Conservation (phyloP, 2,113 vertebrate genomes). For the Casuarius casuarius region DNA sequence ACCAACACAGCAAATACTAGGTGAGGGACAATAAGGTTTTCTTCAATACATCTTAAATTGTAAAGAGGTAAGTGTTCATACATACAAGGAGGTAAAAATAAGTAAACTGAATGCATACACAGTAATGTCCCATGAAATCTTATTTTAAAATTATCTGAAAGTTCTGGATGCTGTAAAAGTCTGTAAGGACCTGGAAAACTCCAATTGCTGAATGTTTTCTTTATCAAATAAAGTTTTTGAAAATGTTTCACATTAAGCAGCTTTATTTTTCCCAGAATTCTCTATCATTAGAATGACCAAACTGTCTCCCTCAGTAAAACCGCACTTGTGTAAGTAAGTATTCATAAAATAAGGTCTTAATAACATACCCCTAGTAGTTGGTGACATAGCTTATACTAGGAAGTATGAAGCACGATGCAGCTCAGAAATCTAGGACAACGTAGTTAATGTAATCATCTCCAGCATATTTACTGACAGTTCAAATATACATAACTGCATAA, state of each 20-base stretch:
- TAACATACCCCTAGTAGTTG: not conserved
- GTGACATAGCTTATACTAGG: not conserved
- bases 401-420: conserved; percentile 16
- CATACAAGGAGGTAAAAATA: not conserved
- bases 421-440: conserved; percentile 6
- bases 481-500: not conserved
- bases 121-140: not conserved
- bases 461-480: not conserved
- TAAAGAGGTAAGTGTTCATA: not conserved
- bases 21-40: not conserved
- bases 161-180: not conserved
- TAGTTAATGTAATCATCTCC: not conserved
- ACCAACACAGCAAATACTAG: not conserved
- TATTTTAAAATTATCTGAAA: not conserved
- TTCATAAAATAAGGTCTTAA: conserved; percentile 3
- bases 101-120: not conserved
- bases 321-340: not conserved
- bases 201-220: not conserved
- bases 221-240: not conserved
- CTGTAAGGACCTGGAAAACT: not conserved
- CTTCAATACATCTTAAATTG: not conserved
- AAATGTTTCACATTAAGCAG: not conserved
- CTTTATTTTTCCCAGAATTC: not conserved
- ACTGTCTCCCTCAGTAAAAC: not conserved
- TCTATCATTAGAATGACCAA: not conserved